Evolutionary conservation across 2,797 vertebrate species (phyloP).

Genomic region (Gadopsis marmoratus): DNA sequence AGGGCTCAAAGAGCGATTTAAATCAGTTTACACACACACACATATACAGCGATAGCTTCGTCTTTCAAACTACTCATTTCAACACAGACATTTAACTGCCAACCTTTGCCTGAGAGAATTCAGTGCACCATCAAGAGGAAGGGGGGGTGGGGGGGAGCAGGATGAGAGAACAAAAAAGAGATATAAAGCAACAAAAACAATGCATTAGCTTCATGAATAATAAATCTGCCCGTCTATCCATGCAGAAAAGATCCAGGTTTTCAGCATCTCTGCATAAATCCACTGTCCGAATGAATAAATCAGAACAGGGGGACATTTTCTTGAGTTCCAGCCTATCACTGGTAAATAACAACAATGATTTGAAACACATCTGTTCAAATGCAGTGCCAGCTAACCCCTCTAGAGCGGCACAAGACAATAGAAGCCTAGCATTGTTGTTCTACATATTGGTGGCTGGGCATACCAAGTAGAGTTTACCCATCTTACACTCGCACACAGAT

Average conservation of each 20-base stretch:
- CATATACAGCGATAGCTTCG: constrained; percentile 80
- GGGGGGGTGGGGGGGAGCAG: constrained; percentile 42
- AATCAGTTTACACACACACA: constrained; percentile 86
- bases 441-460: constrained; percentile 68
- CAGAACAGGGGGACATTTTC: constrained; percentile 71
- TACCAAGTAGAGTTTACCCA: constrained; percentile 74
- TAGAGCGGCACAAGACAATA: constrained; percentile 76
- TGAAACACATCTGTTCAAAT: constrained; percentile 76
- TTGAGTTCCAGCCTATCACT: constrained; percentile 71
- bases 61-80: constrained; percentile 90
- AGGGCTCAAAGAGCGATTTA: constrained; percentile 89
- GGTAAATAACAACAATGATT: constrained; percentile 79
- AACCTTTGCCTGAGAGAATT: constrained; percentile 85
- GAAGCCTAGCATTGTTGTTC: constrained; percentile 74
- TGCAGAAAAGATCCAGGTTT: constrained; percentile 77
- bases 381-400: constrained; percentile 72
- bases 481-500: constrained; percentile 37
- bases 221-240: constrained; percentile 79
- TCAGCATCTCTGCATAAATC: constrained; percentile 79
- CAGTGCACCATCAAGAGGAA: constrained; percentile 51
- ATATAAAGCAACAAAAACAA: constrained; percentile 88
- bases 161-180: constrained; percentile 67
- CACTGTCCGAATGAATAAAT: constrained; percentile 84
- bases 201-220: constrained; percentile 89
- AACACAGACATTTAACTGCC: constrained; percentile 87